These are phyloP conservation scores for Hyalella azteca DNA, from an alignment of 2,888 invertebrate species.

Conservation along the genomic window DNA sequence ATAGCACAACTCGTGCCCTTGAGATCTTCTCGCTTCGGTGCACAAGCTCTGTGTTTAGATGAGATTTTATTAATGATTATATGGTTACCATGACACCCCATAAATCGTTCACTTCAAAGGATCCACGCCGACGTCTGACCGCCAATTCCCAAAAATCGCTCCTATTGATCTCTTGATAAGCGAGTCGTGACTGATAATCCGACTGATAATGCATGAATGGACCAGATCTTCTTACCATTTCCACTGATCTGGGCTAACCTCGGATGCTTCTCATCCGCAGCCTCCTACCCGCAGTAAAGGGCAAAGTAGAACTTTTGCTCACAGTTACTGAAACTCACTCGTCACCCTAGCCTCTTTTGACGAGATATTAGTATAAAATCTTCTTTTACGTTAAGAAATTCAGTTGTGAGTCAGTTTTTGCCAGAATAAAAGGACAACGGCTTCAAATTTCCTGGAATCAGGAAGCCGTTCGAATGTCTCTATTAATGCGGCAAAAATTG, in stretches of 20 bases:
- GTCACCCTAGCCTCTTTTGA: too few species aligned
- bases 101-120: background rate
- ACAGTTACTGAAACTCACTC: too few species aligned
- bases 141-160: background rate
- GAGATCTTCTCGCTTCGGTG: background rate
- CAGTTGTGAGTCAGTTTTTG: too few species aligned
- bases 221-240: background rate
- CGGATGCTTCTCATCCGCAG: background rate
- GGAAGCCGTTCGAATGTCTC: too few species aligned
- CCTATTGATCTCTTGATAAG: slow-evolving; percentile 15
- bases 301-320: background rate
- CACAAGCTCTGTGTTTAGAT: background rate
- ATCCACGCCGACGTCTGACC: background rate
- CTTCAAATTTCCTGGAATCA: too few species aligned
- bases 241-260: background rate
- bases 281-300: background rate
- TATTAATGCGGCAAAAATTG: too few species aligned
- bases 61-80: background rate
- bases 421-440: too few species aligned
- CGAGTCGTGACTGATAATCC: background rate
- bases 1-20: background rate
- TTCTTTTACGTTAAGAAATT: too few species aligned
- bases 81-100: background rate
- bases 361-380: too few species aligned
- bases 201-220: background rate